Evolutionary conservation across 2,113 vertebrate species (phyloP).

Genomic region (Tylochromis polylepis): DNA sequence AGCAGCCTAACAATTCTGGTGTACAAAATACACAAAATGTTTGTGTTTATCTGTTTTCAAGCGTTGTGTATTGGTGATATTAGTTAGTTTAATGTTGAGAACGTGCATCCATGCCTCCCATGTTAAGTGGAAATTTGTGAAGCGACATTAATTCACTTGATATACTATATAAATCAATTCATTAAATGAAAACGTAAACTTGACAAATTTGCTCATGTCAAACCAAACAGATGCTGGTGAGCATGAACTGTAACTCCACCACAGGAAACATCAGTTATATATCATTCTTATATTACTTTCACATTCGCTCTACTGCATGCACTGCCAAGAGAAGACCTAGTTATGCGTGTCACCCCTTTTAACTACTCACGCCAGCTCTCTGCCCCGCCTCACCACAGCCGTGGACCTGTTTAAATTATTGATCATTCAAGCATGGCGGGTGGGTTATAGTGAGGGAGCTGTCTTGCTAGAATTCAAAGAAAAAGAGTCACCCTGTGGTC

Average conservation of each 20-base stretch:
- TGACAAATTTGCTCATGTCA: not conserved
- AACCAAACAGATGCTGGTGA: not conserved
- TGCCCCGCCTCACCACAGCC: not conserved
- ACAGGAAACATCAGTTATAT: not conserved
- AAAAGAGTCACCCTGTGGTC: not conserved
- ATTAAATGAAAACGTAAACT: not conserved
- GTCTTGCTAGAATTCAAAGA: constrained; percentile 13
- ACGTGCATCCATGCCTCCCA: not conserved
- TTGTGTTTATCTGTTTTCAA: not conserved
- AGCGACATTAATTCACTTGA: not conserved
- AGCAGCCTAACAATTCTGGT: not conserved
- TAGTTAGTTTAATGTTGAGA: not conserved
- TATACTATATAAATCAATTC: not conserved
- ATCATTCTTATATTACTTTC: not conserved
- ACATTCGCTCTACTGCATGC: not conserved
- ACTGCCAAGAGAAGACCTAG: not conserved
- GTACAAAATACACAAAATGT: not conserved
- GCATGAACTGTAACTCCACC: not conserved
- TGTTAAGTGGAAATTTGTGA: not conserved
- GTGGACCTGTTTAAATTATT: constrained; percentile 29
- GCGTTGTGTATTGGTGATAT: not conserved
- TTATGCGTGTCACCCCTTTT: not conserved
- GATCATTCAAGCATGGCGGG: constrained; percentile 12
- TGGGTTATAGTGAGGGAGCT: not conserved
- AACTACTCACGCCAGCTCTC: not conserved